Evolutionary conservation across 2,113 vertebrate species (phyloP), one percentile per base, ranked within the genome.

Genomic region (Saccopteryx bilineata): DNA sequence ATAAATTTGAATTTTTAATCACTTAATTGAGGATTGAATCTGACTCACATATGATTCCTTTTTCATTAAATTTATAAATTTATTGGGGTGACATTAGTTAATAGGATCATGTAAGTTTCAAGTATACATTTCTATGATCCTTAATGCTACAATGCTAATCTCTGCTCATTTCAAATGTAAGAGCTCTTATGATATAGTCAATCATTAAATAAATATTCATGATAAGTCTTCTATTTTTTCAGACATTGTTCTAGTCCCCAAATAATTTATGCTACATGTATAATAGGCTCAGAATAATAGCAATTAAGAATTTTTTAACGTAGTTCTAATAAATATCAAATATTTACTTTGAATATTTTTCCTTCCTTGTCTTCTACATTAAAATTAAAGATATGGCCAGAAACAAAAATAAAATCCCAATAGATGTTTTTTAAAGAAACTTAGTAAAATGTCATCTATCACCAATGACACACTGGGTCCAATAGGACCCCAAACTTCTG

Each of bases 261-360:
- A 90, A 17, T 31, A 60, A 85, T 95, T 69, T 65, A 90, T 54
- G 54, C 14, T 46, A n/a, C 1, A 21, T 63, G 7, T 72, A 56
- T 82, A 68, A 95, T 13, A 65, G 7, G 50, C 11, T 80, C 19
- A 68, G 4, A 46, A 24, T 46, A 92, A 69, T 39, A 71, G 9
- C 18, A 65, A 79, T 80, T 89, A 79, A 26, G 33, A 74, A 46
- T 84, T 74, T 66, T 2, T 68, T 26, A 13, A 23, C 68, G 2
- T 60, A 87, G 23, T 75, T 24, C 31, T 72, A 66, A 63, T 91
- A 82, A n/a, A 91, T 92, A 52, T 60, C 71, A 91, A 65, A 60
- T 28, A 60, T 63, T 26, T 87, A 54, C 13, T 75, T 33, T 39
- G 46, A 71, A 56, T 85, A 52, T 50, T 72, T 92, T 61, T 63